phyloP scores from a whole-genome alignment of 2,113 vertebrate genomes.

The Chamaetylas fuelleborni region DNA sequence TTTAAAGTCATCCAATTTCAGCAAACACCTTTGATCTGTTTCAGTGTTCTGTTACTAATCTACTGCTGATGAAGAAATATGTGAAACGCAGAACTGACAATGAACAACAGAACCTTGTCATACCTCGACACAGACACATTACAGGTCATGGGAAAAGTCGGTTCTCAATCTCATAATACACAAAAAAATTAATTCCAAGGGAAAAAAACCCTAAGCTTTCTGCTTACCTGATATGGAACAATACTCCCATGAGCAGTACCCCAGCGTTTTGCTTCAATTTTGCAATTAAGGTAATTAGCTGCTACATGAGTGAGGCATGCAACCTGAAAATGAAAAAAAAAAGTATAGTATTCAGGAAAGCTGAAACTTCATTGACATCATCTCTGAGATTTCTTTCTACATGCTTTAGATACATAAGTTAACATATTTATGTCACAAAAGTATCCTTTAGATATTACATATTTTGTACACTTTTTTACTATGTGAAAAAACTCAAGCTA shows the following conservation, averaged over 20 bases:
- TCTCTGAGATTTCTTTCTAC: background rate
- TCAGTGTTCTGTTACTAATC: slow-evolving; percentile 66
- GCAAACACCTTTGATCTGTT: slow-evolving; percentile 59
- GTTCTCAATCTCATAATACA: background rate
- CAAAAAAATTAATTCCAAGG: background rate
- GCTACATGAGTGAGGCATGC: slow-evolving; percentile 85
- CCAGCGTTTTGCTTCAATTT: slow-evolving; percentile 81
- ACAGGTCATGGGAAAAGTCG: slow-evolving; percentile 16
- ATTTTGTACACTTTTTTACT: background rate
- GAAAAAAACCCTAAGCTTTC: background rate
- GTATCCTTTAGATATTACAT: background rate
- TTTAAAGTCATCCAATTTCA: slow-evolving; percentile 55
- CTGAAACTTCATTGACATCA: background rate
- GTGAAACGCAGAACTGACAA: slow-evolving; percentile 23
- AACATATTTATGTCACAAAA: background rate
- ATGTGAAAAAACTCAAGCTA: background rate
- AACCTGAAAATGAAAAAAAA: slow-evolving; percentile 71
- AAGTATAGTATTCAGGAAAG: background rate
- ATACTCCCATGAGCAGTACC: slow-evolving; percentile 86
- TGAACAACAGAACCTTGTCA: slow-evolving; percentile 58
- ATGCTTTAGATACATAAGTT: background rate
- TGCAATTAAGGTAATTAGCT: slow-evolving; percentile 83
- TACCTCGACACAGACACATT: background rate
- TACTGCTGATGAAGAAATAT: slow-evolving; percentile 31
- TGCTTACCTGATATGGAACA: slow-evolving; percentile 86